Conservation (phyloP, 2,888 invertebrate genomes). For the Eilema caniola region DNA sequence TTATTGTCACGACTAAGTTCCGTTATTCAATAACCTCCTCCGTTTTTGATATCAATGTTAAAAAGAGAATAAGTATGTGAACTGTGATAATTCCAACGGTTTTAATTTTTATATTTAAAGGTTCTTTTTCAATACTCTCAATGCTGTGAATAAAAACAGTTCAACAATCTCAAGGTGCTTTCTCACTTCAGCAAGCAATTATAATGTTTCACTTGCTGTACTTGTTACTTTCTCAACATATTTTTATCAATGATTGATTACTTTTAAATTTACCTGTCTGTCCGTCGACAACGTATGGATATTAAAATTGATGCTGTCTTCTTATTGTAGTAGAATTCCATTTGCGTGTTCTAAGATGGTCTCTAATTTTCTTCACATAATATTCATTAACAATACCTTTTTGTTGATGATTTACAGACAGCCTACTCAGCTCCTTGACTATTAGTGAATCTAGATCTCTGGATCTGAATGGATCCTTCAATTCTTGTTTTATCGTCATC, state of each 20-base stretch:
- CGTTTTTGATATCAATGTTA: no score
- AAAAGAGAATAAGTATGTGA: no score
- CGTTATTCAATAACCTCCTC: no score
- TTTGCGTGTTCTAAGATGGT: neutral
- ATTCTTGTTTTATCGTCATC: neutral
- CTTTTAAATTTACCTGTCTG: conserved; percentile 1
- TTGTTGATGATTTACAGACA: neutral
- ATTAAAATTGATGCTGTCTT: neutral
- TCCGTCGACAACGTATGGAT: neutral
- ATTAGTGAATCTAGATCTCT: neutral
- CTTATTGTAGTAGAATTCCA: neutral
- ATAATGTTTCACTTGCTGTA: neutral
- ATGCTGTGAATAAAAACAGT: no score
- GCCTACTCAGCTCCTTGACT: neutral
- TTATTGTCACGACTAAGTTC: no score
- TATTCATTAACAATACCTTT: neutral
- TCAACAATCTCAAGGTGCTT: neutral
- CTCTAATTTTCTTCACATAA: neutral
- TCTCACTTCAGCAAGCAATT: neutral
- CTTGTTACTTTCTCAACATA: conserved; percentile 4
- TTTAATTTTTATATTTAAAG: no score
- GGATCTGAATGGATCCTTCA: no score
- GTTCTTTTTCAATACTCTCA: no score
- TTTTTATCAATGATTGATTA: neutral
- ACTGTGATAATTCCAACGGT: no score